phyloP scores from a whole-genome alignment of 2,113 vertebrate species.

The Pterocles burchelli region DNA sequence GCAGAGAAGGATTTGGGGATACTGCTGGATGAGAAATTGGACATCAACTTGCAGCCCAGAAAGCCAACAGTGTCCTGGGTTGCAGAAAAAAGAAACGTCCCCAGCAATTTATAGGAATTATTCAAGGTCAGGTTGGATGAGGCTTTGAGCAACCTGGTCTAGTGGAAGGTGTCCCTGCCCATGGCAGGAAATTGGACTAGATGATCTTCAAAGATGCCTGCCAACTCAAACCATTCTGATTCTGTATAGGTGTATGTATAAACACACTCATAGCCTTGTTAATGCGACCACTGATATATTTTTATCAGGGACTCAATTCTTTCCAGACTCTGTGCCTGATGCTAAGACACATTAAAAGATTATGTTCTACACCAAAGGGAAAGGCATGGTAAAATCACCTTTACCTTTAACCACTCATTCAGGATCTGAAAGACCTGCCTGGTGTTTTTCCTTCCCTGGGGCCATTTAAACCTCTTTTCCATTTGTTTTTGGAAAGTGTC shows the following conservation, averaged over 20 bases:
- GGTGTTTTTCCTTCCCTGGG: not conserved
- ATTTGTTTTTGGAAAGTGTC: not conserved
- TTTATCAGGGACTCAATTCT: not conserved
- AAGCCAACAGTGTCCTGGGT: fast-evolving
- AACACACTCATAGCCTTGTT: not conserved
- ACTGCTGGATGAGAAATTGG: not conserved
- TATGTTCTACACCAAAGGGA: not conserved
- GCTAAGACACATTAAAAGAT: not conserved
- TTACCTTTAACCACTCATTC: not conserved
- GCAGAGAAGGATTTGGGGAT: not conserved
- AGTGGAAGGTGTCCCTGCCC: not conserved
- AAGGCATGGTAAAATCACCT: not conserved
- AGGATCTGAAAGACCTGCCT: not conserved
- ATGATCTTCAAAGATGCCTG: not conserved
- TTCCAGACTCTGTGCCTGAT: not conserved
- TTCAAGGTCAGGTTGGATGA: not conserved
- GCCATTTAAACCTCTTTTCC: not conserved
- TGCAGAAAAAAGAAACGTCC: not conserved
- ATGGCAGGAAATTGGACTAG: not conserved
- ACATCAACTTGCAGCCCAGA: not conserved
- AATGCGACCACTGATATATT: not conserved
- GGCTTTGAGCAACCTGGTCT: not conserved
- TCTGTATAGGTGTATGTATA: not conserved
- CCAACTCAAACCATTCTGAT: not conserved
- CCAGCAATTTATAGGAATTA: not conserved